A percentile compares a stretch with the other conserved stretches of the same genome.
Evolutionary conservation across 1,140 invertebrate genomes (phyloP).

Genomic region (Drosophila repletoides): DNA sequence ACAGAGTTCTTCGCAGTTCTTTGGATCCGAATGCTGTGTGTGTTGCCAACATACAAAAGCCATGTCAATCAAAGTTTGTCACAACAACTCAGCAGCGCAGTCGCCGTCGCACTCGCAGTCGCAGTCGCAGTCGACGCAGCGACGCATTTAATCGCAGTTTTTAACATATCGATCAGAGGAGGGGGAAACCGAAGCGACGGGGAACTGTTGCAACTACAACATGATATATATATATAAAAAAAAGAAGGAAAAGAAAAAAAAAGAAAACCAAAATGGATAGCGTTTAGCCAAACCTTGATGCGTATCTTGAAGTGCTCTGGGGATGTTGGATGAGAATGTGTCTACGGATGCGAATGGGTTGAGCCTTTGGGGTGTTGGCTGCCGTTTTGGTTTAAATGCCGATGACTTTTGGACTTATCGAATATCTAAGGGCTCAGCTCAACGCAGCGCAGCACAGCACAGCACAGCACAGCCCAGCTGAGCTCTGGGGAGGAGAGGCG

Average conservation of each 20-base stretch:
- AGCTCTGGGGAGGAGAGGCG: slow-evolving; percentile 14
- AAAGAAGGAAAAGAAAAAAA: slow-evolving; percentile 20
- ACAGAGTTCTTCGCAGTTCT: slow-evolving; percentile 12
- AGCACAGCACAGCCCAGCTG: slow-evolving; percentile 28
- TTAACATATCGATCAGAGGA: slow-evolving; percentile 69
- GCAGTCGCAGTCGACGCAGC: slow-evolving; percentile 25
- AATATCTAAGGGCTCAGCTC: slow-evolving; percentile 38
- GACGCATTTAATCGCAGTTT: slow-evolving; percentile 74
- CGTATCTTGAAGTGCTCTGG: slow-evolving; percentile 68
- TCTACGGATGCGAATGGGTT: slow-evolving; percentile 5
- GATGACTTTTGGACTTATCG: slow-evolving; percentile 65
- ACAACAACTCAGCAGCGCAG: too few relatives aligned
- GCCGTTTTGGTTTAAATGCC: slow-evolving; percentile 74
- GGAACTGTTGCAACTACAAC: not conserved
- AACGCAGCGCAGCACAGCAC: slow-evolving; percentile 40
- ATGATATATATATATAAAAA: slow-evolving; percentile 13
- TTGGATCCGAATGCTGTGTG: slow-evolving; percentile 31
- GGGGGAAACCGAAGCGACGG: not conserved
- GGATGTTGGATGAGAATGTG: slow-evolving; percentile 27
- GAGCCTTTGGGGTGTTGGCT: slow-evolving; percentile 68
- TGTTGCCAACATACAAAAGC: slow-evolving; percentile 55
- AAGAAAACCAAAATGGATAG: slow-evolving; percentile 55
- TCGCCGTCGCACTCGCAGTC: slow-evolving; percentile 3
- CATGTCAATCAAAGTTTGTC: slow-evolving; percentile 76
- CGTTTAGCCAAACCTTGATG: slow-evolving; percentile 77